Percentiles rank a stretch among this genome's conserved stretches.
Conservation (phyloP, 2,113 vertebrate genomes). For the Etheostoma cragini region DNA sequence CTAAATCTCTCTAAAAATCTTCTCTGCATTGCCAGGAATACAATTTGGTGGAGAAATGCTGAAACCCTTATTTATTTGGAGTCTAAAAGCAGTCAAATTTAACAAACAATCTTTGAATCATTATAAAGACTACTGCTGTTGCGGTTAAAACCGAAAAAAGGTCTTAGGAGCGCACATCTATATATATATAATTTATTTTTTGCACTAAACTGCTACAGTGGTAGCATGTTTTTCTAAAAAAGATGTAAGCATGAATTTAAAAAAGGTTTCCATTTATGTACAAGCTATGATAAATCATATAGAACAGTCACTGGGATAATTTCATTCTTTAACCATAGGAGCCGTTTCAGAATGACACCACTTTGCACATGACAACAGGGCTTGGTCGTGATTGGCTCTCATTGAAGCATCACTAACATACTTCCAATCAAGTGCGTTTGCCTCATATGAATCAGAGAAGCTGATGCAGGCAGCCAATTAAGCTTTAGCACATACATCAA, state of each 20-base stretch:
- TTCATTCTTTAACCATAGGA: constrained; percentile 1
- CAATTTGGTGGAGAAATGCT: background rate
- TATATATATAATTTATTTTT: background rate
- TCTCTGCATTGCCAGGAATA: background rate
- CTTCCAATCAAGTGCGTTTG: background rate
- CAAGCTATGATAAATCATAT: no score
- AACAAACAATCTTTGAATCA: background rate
- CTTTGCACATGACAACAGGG: background rate
- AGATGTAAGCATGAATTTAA: background rate
- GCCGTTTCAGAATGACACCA: constrained; percentile 26
- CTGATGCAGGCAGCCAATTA: background rate
- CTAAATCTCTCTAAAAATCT: background rate
- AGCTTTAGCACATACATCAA: background rate
- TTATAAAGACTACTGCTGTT: background rate
- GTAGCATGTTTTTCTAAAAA: background rate
- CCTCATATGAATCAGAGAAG: constrained; percentile 20
- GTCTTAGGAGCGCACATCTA: no score
- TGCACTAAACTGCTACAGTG: background rate
- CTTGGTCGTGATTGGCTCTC: constrained; percentile 23
- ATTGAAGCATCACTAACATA: background rate
- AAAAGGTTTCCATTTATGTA: no score
- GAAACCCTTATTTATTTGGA: background rate
- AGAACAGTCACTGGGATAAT: no score
- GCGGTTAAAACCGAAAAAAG: background rate
- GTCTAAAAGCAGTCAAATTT: background rate